Evolutionary conservation across 1,140 invertebrate genomes (phyloP).

Genomic region (Macrobrachium nipponense): DNA sequence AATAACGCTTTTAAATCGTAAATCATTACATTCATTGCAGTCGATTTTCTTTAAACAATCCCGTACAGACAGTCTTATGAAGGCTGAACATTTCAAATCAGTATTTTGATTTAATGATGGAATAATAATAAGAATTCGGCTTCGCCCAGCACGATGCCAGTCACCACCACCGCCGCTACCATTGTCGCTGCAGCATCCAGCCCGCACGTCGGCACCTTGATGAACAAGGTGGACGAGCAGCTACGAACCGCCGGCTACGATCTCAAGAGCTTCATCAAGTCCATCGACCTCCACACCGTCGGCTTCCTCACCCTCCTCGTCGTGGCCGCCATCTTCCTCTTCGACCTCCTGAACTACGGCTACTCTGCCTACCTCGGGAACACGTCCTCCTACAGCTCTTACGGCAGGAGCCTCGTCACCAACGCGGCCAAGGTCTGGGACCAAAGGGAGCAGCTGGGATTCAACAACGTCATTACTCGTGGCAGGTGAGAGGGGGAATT

Average conservation of each 20-base stretch:
- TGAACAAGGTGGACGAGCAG: constrained; percentile 48
- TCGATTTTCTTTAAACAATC: no score
- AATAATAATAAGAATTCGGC: no score
- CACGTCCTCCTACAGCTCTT: constrained; percentile 48
- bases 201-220: neutral
- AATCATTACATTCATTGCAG: no score
- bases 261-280: constrained; percentile 52
- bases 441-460: constrained; percentile 51
- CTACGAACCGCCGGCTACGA: constrained; percentile 59
- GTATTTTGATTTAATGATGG: no score
- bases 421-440: constrained; percentile 57
- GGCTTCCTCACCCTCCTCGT: constrained; percentile 54
- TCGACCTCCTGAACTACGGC: constrained; percentile 51
- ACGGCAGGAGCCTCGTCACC: constrained; percentile 55
- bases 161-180: neutral
- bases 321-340: constrained; percentile 47
- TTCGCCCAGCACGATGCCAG: neutral
- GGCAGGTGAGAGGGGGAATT: constrained; percentile 28
- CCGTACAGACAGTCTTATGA: no score
- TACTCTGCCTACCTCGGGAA: constrained; percentile 29
- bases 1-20: no score
- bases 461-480: constrained; percentile 33
- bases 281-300: constrained; percentile 55
- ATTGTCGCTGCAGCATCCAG: neutral
- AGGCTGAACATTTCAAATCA: no score